phyloP scores from a whole-genome alignment of 1,140 invertebrate species.

The Globodera ellingtonae region DNA sequence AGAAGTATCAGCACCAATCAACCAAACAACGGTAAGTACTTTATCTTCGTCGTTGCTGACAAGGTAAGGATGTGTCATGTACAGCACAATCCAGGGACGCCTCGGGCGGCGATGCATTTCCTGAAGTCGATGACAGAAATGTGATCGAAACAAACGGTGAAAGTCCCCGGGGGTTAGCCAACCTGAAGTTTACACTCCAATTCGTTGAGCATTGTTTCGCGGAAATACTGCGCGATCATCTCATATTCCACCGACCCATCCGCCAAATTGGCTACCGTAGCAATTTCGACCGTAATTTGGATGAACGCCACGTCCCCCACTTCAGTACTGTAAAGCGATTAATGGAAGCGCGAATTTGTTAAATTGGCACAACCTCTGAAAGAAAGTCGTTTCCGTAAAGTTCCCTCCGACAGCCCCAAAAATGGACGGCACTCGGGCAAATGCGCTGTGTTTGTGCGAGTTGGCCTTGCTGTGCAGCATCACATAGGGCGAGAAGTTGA shows the following conservation, averaged over 20 bases:
- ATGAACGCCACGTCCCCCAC: slow-evolving; percentile 30
- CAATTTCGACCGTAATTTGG: slow-evolving; percentile 27
- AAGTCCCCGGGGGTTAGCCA: neutral
- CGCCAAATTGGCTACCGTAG: slow-evolving; percentile 27
- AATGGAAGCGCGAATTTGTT: neutral
- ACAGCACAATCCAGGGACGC: slow-evolving; percentile 33
- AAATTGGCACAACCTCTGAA: slow-evolving; percentile 12
- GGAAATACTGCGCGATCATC: slow-evolving; percentile 31
- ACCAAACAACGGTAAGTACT: neutral
- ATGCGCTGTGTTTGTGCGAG: slow-evolving; percentile 14
- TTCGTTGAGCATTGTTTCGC: slow-evolving; percentile 37
- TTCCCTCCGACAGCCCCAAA: slow-evolving; percentile 26
- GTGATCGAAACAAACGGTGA: neutral
- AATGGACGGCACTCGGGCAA: slow-evolving; percentile 29
- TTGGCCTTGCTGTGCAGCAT: slow-evolving; percentile 25
- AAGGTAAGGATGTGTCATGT: slow-evolving; percentile 30
- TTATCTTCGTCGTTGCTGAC: slow-evolving; percentile 23
- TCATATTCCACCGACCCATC: slow-evolving; percentile 25
- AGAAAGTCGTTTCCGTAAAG: slow-evolving; percentile 29
- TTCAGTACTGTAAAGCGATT: slow-evolving; percentile 12
- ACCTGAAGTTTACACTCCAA: slow-evolving; percentile 37
- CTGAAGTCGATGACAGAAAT: neutral
- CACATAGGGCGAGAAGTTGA: slow-evolving; percentile 28
- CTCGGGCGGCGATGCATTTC: slow-evolving; percentile 23
- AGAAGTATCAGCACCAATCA: neutral